Evolutionary conservation across 92 coral and sea anemone genomes (phyloP).

Genomic region (Porites lobata): DNA sequence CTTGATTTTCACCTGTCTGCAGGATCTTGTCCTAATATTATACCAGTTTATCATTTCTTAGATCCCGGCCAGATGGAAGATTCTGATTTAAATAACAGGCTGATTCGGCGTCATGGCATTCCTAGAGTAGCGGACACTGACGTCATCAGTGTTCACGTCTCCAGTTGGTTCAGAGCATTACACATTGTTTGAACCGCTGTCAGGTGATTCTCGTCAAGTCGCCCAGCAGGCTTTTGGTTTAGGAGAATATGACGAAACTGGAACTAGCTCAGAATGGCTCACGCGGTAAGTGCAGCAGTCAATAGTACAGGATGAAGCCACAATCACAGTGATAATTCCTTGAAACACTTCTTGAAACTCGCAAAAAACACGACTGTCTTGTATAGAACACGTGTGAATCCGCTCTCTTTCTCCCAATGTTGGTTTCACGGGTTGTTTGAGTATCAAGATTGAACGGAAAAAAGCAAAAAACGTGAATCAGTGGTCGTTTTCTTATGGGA

Average conservation of each 20-base stretch:
- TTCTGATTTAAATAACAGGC: conserved; percentile 52
- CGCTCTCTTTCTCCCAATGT: too few species aligned
- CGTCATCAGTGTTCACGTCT: conserved; percentile 80
- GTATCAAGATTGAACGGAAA: too few species aligned
- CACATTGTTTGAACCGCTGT: conserved; percentile 84
- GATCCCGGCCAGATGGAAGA: conserved; percentile 36
- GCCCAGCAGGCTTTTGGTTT: conserved; percentile 64
- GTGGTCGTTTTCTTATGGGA: too few species aligned
- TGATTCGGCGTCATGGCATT: conserved; percentile 85
- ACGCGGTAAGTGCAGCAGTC: conserved; percentile 63
- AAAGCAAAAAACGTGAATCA: too few species aligned
- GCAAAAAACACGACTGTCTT: not conserved
- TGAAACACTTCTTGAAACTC: too few species aligned
- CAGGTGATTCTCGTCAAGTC: conserved; percentile 55
- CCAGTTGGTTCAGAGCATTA: conserved; percentile 94
- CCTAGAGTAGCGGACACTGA: conserved; percentile 63
- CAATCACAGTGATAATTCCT: too few species aligned
- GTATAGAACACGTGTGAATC: too few species aligned
- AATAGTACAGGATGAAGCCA: not conserved
- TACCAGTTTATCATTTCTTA: not conserved
- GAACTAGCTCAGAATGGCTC: conserved; percentile 53
- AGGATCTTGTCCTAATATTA: not conserved
- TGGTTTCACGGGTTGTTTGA: too few species aligned
- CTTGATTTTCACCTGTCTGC: too few species aligned
- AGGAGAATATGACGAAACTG: not conserved